Evolutionary conservation across 2,888 invertebrate species (phyloP).

Genomic region (Willowsia nigromaculata): DNA sequence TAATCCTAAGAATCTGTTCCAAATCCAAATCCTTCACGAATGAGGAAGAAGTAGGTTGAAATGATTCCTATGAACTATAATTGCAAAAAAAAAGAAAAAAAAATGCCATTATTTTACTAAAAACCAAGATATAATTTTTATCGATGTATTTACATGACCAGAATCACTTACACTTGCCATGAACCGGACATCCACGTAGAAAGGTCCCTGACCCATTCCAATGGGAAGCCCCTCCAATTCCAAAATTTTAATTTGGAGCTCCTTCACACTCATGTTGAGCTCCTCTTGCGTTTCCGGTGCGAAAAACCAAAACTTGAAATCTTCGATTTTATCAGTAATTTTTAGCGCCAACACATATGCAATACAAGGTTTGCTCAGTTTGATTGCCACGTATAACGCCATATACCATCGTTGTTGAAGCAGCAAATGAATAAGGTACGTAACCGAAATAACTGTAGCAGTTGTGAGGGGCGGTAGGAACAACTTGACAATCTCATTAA

Average conservation of each 20-base stretch:
- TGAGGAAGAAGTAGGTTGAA: slow-evolving; percentile 34
- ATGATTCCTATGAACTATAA: slow-evolving; percentile 23
- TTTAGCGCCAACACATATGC: not conserved
- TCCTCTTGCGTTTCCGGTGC: not conserved
- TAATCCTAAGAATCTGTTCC: not conserved
- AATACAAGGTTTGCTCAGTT: slow-evolving; percentile 8
- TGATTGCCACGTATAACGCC: slow-evolving; percentile 20
- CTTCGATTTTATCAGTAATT: not conserved
- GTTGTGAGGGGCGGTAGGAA: slow-evolving; percentile 30
- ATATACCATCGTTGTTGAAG: slow-evolving; percentile 31
- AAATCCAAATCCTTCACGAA: slow-evolving; percentile 35
- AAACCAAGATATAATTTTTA: not conserved
- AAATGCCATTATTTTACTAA: not conserved
- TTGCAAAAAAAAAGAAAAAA: not conserved
- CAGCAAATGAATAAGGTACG: slow-evolving; percentile 22
- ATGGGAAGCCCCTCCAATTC: not conserved
- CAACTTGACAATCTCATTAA: slow-evolving; percentile 28
- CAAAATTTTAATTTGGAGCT: not conserved
- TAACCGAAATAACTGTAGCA: not conserved
- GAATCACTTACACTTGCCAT: slow-evolving; percentile 17
- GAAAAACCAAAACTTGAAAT: slow-evolving; percentile 19
- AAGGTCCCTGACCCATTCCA: slow-evolving; percentile 8
- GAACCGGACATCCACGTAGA: not conserved
- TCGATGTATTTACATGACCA: too few relatives aligned
- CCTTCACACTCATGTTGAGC: not conserved